Evolutionary conservation across 2,888 invertebrate species (phyloP).

Genomic region (Spodoptera littoralis): DNA sequence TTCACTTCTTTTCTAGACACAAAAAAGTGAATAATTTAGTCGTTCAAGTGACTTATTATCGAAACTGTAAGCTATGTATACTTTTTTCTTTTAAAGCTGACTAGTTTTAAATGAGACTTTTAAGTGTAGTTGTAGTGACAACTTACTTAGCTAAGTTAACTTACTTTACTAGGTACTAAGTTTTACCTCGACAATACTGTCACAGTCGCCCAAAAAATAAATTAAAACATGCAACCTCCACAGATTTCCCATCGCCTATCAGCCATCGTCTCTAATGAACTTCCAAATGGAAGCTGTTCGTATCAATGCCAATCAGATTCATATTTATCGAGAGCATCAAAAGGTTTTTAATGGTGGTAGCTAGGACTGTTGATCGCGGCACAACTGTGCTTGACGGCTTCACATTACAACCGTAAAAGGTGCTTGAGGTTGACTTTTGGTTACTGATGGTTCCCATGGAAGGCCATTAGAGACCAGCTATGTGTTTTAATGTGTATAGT

Average conservation of each 20-base stretch:
- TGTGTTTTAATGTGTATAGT: too few relatives aligned
- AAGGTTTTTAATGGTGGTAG: conserved; percentile 78
- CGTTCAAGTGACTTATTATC: too few relatives aligned
- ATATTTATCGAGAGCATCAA: conserved; percentile 82
- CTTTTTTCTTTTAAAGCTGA: too few relatives aligned
- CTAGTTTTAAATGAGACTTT: too few relatives aligned
- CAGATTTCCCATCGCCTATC: conserved; percentile 63
- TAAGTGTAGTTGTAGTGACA: too few relatives aligned
- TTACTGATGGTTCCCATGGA: conserved; percentile 42
- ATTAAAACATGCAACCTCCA: conserved; percentile 39
- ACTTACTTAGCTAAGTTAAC: too few relatives aligned
- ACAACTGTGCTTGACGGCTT: conserved; percentile 57
- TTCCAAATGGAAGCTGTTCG: conserved; percentile 85
- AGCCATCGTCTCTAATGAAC: conserved; percentile 82
- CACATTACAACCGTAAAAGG: conserved; percentile 68
- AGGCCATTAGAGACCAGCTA: not conserved
- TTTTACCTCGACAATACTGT: too few relatives aligned
- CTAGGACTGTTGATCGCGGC: conserved; percentile 58
- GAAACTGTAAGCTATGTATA: too few relatives aligned
- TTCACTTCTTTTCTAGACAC: too few relatives aligned
- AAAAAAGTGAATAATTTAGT: too few relatives aligned
- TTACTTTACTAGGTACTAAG: too few relatives aligned
- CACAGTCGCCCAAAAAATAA: too few relatives aligned
- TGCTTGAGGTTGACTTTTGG: conserved; percentile 56
- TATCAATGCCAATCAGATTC: conserved; percentile 87